Conservation (phyloP, 2,888 invertebrate genomes). For the Epirrita christyi region DNA sequence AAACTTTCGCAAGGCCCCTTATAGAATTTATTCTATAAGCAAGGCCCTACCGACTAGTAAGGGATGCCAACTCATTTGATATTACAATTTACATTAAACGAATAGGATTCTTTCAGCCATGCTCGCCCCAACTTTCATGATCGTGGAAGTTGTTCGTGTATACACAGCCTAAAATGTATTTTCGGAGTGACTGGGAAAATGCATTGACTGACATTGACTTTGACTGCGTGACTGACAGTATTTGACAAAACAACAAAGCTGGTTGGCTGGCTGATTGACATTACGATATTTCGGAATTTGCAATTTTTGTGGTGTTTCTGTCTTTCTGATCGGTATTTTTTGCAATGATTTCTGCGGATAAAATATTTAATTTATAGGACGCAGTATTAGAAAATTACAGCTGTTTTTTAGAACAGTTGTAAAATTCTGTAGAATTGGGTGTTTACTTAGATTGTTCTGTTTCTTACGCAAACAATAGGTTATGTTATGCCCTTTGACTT, state of each 20-base stretch:
- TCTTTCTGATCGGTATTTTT: constrained; percentile 41
- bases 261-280: constrained; percentile 7
- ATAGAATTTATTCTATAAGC: too few relatives aligned
- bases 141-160: too few relatives aligned
- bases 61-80: too few relatives aligned
- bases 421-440: constrained; percentile 1
- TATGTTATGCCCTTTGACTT: constrained; percentile 68
- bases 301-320: constrained; percentile 26
- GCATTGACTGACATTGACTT: constrained; percentile 3
- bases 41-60: too few relatives aligned
- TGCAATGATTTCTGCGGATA: background rate
- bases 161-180: too few relatives aligned
- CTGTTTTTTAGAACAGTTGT: background rate
- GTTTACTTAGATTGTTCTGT: constrained; percentile 28
- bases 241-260: background rate
- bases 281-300: constrained; percentile 4
- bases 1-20: too few relatives aligned
- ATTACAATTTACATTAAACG: too few relatives aligned
- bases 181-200: too few relatives aligned
- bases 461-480: constrained; percentile 61
- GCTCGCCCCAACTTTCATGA: too few relatives aligned
- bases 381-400: background rate
- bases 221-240: background rate
- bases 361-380: background rate
- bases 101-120: too few relatives aligned